Evolutionary conservation across 1,140 invertebrate genomes (phyloP), one percentile per base, ranked within the genome.

Genomic region (Cheumatopsyche charites): DNA sequence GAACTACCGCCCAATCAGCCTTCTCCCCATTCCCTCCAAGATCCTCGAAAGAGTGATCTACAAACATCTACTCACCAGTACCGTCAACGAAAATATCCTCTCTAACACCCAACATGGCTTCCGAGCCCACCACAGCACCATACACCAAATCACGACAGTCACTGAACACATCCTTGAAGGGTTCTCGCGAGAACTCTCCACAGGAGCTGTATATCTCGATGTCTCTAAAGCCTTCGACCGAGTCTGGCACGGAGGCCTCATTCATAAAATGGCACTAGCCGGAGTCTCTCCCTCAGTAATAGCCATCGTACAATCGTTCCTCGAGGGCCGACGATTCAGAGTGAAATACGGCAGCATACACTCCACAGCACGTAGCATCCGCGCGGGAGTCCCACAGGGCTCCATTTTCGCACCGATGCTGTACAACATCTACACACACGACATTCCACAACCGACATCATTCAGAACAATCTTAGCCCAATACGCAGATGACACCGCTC

Each of bases 161-260:
- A 52, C 62, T 1, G 67, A 78, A 17, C 2, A 72, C 17, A 78
- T 78, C 17, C 65, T n/a, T 9, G 62, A 26, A 1, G 72, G 72
- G 17, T 77, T 76, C 36, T 75, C 76, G 19, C 49, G 29, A 7
- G 76, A 76, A 2, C 67, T 74, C 71, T 29, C 4, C 12, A 79
- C 77, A 15, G 62, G 41, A n/a, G 63, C 77, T 25, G 21, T 76
- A 4, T 68, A 77, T n/a, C 62, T 81, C 1, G 79, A 81, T 43
- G 71, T 79, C 9, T 75, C 79, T 61, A 79, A 79, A 52, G 79
- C 79, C 1, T 80, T 80, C 62, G 79, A 81, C 66, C 74, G 45
- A 62, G 78, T 78, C 1, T 79, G 78, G 78, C 76, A 72, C n/a
- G 36, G 77, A 13, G 78, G 77, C 4, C 73, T 77, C 1, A 19